Percentiles rank a stretch among this genome's conserved stretches.
Evolutionary conservation across 2,888 invertebrate species (phyloP).

Genomic region (Cantharis rufa): DNA sequence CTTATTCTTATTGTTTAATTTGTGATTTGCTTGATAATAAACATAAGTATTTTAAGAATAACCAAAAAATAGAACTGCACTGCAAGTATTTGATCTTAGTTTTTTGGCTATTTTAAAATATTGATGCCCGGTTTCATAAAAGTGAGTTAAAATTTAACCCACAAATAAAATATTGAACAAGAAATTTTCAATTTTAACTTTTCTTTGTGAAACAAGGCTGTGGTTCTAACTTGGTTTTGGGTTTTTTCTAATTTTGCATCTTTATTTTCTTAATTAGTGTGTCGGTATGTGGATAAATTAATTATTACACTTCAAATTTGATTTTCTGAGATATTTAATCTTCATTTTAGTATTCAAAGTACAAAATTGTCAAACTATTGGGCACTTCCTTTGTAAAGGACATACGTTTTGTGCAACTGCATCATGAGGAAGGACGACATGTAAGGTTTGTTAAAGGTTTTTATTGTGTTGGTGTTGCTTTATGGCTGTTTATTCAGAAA

Average conservation of each 20-base stretch:
- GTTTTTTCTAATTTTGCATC: not conserved
- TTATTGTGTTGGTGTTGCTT: not conserved
- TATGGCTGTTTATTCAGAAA: not conserved
- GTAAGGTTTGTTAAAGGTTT: not conserved
- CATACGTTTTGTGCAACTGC: not conserved
- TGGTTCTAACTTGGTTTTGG: not conserved
- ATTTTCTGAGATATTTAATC: not conserved
- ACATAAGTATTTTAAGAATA: too few species aligned
- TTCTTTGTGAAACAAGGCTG: too few species aligned
- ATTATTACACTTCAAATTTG: not conserved
- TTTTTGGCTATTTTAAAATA: not conserved
- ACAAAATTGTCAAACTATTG: not conserved
- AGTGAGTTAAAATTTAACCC: too few species aligned
- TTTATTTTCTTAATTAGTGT: not conserved
- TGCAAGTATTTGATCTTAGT: too few species aligned
- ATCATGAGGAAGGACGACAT: not conserved
- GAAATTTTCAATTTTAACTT: too few species aligned
- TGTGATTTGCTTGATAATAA: too few species aligned
- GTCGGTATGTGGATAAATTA: not conserved
- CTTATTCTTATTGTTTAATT: not conserved
- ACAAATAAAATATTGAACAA: too few species aligned
- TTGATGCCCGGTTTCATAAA: not conserved
- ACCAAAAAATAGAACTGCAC: too few species aligned
- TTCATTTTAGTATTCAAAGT: not conserved
- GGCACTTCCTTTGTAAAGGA: not conserved